Base-by-base conservation (phyloP, 1,140 invertebrate species). In the Tachypleus tridentatus region DNA sequence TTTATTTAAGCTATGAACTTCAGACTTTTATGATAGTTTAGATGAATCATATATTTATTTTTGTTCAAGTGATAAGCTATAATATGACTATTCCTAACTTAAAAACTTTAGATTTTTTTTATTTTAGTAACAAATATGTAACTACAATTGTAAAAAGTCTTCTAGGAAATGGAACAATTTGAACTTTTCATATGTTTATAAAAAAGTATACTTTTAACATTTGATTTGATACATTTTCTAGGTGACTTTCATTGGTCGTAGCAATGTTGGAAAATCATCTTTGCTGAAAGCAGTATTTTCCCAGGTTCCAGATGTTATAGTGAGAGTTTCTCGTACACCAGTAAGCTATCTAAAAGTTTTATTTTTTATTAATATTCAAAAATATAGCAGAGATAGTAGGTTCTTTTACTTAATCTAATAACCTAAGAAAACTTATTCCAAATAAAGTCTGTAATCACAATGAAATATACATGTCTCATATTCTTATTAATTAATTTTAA, bases 181-280 rank as follows among this genome's bases (percentile, higher is more conserved):
- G 47, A 7, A 47, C 4, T 61, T 50, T 11, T n/a, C 60, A 58
- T 5, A 64, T 60, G 49, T 7, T 11, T 7, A 60, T 29, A 4
- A 11, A 51, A 51, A 52, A 49, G 6, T 58, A 11, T 58, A 7
- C 47, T 58, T 58, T 58, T 58, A 49, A 51, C 52, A 10, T 47
- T 58, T 59, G 8, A 4, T 56, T 54, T 59, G 4, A 62, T 51
- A 9, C 50, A 51, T 58, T 62, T 58, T 70, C 61, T 64, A 76
- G 75, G 73, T 77, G 10, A 72, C 72, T 4, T 76, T 77, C 68
- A 72, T 76, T 67, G 76, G 76, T 2, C 65, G 71, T 56, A 77
- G 75, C 65, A 77, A 77, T 73, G 76, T 76, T 59, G 76, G 76
- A 5, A 77, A 77, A 63, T 75, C 75, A 5, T 75, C 73, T 11